These are phyloP conservation scores for Dendrocincla tyrannina DNA, from an alignment of 2,797 vertebrate genomes.

Conservation along the genomic window DNA sequence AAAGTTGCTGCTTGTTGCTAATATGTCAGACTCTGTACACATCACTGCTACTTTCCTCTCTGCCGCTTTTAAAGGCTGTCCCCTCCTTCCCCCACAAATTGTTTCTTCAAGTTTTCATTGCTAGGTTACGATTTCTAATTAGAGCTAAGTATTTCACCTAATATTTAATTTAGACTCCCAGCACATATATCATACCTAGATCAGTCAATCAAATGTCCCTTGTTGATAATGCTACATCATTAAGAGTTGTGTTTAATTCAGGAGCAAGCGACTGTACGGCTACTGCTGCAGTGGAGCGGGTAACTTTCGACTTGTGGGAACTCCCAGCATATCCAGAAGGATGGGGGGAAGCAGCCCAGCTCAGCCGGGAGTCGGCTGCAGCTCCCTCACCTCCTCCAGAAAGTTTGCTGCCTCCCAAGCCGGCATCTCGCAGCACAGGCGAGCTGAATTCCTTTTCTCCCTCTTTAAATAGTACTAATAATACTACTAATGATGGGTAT, in stretches of 20 bases:
- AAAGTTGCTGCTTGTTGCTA: slow-evolving; percentile 45
- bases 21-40: slow-evolving; percentile 47
- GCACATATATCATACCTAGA: slow-evolving; percentile 66
- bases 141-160: slow-evolving; percentile 64
- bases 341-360: not conserved
- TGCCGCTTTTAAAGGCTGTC: not conserved
- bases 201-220: slow-evolving; percentile 72
- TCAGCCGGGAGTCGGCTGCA: not conserved
- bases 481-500: not conserved
- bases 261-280: not conserved
- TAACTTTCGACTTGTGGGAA: not conserved
- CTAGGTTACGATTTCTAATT: slow-evolving; percentile 61
- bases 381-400: not conserved
- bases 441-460: not conserved
- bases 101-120: slow-evolving; percentile 56
- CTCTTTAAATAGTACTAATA: not conserved
- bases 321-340: not conserved
- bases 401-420: slow-evolving; percentile 12
- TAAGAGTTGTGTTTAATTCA: slow-evolving; percentile 64
- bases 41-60: slow-evolving; percentile 10
- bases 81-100: slow-evolving; percentile 16
- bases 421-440: not conserved
- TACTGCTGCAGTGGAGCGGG: slow-evolving; percentile 6
- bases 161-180: slow-evolving; percentile 69
- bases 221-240: slow-evolving; percentile 65